Evolutionary conservation across 2,888 invertebrate genomes (phyloP).

Genomic region (Thumatha senex): DNA sequence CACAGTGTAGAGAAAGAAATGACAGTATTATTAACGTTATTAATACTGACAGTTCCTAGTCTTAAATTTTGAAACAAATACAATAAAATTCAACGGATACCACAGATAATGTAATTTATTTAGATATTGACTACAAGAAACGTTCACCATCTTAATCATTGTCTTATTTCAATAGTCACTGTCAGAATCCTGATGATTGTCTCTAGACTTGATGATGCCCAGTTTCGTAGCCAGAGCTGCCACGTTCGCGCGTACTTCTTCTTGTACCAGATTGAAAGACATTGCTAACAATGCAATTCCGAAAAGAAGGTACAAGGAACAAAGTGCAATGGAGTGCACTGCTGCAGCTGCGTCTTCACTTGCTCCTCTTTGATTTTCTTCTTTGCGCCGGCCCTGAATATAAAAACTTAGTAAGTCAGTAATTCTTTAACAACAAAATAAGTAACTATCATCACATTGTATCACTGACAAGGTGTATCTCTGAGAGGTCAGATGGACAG

Average conservation of each 20-base stretch:
- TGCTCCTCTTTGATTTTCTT: constrained; percentile 23
- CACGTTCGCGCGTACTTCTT: constrained; percentile 95
- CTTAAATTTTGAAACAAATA: too few relatives aligned
- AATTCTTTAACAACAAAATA: background rate
- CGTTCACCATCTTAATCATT: too few relatives aligned
- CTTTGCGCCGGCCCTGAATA: constrained; percentile 46
- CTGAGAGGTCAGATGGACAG: too few relatives aligned
- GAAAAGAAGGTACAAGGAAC: constrained; percentile 95
- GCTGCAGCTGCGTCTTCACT: constrained; percentile 60
- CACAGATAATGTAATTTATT: too few relatives aligned
- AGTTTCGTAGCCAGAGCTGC: constrained; percentile 93
- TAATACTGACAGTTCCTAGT: too few relatives aligned
- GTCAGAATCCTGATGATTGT: constrained; percentile 79
- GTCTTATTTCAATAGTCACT: constrained; percentile 48
- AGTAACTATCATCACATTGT: too few relatives aligned
- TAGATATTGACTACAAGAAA: too few relatives aligned
- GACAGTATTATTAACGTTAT: too few relatives aligned
- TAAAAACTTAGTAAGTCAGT: background rate
- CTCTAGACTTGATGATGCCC: constrained; percentile 91
- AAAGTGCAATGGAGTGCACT: constrained; percentile 88
- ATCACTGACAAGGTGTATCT: too few relatives aligned
- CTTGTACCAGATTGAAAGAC: constrained; percentile 98
- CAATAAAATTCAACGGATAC: too few relatives aligned
- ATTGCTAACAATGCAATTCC: constrained; percentile 97
- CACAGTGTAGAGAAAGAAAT: too few relatives aligned